A percentile compares a stretch with the other conserved stretches of the same genome.
Conservation (phyloP, 1,140 invertebrate genomes). For the Campoletis sonorensis region DNA sequence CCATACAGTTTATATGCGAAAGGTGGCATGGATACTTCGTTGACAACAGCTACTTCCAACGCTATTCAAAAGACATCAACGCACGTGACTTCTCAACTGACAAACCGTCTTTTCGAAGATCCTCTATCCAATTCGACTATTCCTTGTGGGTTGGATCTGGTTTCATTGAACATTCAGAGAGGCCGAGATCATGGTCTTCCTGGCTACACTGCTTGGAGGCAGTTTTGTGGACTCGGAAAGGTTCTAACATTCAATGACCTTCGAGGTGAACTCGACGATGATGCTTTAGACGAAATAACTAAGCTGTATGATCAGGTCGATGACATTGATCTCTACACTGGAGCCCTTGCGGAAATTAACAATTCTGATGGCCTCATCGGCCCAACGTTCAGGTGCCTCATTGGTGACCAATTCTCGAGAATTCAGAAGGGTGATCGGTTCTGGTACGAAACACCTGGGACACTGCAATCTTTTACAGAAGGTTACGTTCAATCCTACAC, state of each 20-base stretch:
- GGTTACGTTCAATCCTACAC: slow-evolving; percentile 73
- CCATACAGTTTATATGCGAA: slow-evolving; percentile 85
- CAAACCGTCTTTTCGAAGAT: slow-evolving; percentile 86
- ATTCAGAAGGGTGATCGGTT: slow-evolving; percentile 89
- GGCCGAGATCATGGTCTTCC: slow-evolving; percentile 93
- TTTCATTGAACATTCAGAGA: slow-evolving; percentile 91
- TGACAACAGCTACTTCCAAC: slow-evolving; percentile 82
- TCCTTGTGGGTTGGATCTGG: slow-evolving; percentile 87
- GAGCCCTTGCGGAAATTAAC: slow-evolving; percentile 87
- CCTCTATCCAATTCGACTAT: slow-evolving; percentile 54
- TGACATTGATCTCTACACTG: slow-evolving; percentile 93
- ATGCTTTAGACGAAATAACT: slow-evolving; percentile 80
- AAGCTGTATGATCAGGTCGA: slow-evolving; percentile 85
- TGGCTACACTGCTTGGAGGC: slow-evolving; percentile 85
- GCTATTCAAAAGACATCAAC: slow-evolving; percentile 80
- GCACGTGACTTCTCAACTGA: slow-evolving; percentile 79
- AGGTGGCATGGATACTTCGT: slow-evolving; percentile 79
- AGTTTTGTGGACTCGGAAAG: slow-evolving; percentile 84
- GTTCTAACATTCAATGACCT: slow-evolving; percentile 87
- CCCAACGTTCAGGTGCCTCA: slow-evolving; percentile 89
- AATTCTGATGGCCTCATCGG: slow-evolving; percentile 84
- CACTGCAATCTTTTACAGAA: slow-evolving; percentile 83
- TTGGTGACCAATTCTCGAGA: slow-evolving; percentile 90
- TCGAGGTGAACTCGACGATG: slow-evolving; percentile 78
- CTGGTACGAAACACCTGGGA: slow-evolving; percentile 88